Conservation (phyloP, 2,888 invertebrate species). For the Dastarcus helophoroides region DNA sequence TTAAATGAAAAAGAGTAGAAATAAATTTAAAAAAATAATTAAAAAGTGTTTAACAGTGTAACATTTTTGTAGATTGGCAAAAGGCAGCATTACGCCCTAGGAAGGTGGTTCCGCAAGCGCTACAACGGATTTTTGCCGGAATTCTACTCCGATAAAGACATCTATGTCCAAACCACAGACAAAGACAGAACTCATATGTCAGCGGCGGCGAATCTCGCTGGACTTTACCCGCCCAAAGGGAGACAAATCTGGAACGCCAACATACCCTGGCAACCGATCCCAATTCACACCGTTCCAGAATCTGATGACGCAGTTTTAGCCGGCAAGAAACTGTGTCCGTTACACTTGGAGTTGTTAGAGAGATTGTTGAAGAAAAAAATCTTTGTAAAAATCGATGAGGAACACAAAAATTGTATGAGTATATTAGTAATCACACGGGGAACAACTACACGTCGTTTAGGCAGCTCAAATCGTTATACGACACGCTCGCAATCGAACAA, state of each 20-base stretch:
- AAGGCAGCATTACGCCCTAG: conserved; percentile 58
- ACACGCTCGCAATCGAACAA: conserved; percentile 7
- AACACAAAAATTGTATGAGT: conserved; percentile 49
- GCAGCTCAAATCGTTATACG: conserved; percentile 24
- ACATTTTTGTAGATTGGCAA: conserved; percentile 49
- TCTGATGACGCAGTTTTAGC: conserved; percentile 40
- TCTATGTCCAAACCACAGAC: conserved; percentile 59
- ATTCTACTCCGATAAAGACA: conserved; percentile 41
- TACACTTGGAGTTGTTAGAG: conserved; percentile 10
- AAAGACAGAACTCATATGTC: conserved; percentile 81
- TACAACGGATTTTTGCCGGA: conserved; percentile 48
- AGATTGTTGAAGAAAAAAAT: conserved; percentile 11
- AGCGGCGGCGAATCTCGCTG: conserved; percentile 65
- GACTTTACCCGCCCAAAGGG: conserved; percentile 51
- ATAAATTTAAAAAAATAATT: too few relatives aligned
- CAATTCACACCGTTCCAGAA: conserved; percentile 52
- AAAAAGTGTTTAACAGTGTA: too few relatives aligned
- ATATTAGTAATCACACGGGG: conserved; percentile 51
- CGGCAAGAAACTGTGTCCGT: conserved; percentile 13
- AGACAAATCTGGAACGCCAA: conserved; percentile 47
- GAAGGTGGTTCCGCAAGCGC: conserved; percentile 58
- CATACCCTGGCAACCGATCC: conserved; percentile 61
- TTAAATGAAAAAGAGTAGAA: too few relatives aligned
- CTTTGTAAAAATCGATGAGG: conserved; percentile 36
- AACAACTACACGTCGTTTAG: conserved; percentile 41